Evolutionary conservation across 2,888 invertebrate genomes (phyloP).

Genomic region (Harpagoxenus sublaevis): DNA sequence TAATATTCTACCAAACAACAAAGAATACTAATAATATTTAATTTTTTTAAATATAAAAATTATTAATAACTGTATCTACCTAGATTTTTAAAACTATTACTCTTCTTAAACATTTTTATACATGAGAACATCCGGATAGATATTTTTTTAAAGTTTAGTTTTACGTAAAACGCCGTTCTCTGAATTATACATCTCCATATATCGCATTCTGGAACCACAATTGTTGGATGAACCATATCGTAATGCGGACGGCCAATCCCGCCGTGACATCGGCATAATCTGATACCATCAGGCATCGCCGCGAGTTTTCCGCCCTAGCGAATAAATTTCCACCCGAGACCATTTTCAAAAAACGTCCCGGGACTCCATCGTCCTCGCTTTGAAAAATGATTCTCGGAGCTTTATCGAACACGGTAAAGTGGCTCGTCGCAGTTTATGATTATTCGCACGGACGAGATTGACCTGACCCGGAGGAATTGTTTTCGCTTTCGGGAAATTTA

Average conservation of each 20-base stretch:
- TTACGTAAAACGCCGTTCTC: neutral
- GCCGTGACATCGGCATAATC: neutral
- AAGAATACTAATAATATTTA: neutral
- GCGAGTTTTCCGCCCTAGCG: neutral
- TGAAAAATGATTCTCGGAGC: neutral
- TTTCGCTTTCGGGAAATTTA: conserved; percentile 17
- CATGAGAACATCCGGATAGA: neutral
- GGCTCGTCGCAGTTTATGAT: conserved; percentile 1
- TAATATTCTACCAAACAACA: neutral
- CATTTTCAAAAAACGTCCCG: conserved; percentile 1
- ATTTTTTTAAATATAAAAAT: neutral
- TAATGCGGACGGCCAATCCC: neutral
- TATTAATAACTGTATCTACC: neutral
- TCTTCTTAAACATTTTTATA: neutral
- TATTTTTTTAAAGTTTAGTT: neutral
- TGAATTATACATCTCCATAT: neutral
- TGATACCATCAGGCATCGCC: neutral
- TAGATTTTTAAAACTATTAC: neutral
- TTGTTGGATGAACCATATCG: neutral
- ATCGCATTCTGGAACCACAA: neutral
- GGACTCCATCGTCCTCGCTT: neutral
- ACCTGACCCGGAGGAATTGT: neutral
- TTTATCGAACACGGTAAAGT: neutral
- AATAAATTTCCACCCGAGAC: conserved; percentile 1
- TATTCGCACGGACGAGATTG: conserved; percentile 4